phyloP scores from a whole-genome alignment of 2,888 invertebrate genomes.

The Timema cristinae region DNA sequence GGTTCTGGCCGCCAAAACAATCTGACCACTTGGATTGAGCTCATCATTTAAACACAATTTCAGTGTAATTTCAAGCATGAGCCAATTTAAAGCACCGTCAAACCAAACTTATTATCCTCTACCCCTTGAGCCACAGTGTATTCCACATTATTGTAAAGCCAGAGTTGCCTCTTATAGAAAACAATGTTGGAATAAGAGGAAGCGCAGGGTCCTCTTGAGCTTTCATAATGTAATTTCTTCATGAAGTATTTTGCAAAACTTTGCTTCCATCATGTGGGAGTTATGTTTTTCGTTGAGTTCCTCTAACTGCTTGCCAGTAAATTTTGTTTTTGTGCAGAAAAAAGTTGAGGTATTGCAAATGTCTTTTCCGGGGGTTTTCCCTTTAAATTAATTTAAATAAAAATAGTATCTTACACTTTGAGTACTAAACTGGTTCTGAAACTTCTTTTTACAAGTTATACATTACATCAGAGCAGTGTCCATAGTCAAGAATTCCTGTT shows the following conservation, averaged over 20 bases:
- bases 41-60: not conserved
- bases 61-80: not conserved
- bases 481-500: not conserved
- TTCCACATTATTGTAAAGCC: constrained; percentile 27
- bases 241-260: not conserved
- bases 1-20: constrained; percentile 4
- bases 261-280: not conserved
- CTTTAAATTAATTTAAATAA: constrained; percentile 12
- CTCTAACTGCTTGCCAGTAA: not conserved
- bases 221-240: not conserved
- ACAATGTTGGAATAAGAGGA: constrained; percentile 35
- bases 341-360: not conserved
- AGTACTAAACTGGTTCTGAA: constrained; percentile 7
- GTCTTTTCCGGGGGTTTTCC: constrained; percentile 8
- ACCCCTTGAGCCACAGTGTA: constrained; percentile 31
- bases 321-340: not conserved
- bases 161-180: constrained; percentile 37
- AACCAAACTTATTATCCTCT: constrained; percentile 36
- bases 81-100: constrained; percentile 29
- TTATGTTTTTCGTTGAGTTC: not conserved
- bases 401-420: constrained; percentile 8
- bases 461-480: not conserved
- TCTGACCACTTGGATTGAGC: not conserved
- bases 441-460: constrained; percentile 10
- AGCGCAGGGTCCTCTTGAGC: constrained; percentile 30